These are phyloP conservation scores for Triplophysa bombifrons DNA, from an alignment of 2,797 vertebrate species.

Conservation along the genomic window DNA sequence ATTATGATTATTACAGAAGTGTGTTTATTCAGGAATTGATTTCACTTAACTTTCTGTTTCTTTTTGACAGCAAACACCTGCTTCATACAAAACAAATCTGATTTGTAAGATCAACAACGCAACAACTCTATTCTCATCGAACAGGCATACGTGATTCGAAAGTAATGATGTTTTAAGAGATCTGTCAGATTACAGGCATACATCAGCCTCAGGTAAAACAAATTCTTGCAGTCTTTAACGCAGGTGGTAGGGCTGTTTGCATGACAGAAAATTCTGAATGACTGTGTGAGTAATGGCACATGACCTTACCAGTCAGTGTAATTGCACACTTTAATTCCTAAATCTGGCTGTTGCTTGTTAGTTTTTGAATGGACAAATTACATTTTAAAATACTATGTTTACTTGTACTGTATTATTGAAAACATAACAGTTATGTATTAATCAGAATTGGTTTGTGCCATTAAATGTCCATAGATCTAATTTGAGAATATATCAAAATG, in stretches of 20 bases:
- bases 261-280: slow-evolving; percentile 13
- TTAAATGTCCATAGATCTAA: slow-evolving; percentile 4
- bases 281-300: background rate
- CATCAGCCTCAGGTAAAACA: slow-evolving; percentile 23
- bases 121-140: background rate
- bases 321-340: slow-evolving; percentile 1
- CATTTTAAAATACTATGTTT: background rate
- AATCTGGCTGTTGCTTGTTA: background rate
- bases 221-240: slow-evolving; percentile 1
- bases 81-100: background rate
- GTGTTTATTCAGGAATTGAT: slow-evolving; percentile 16
- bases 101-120: background rate
- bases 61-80: background rate
- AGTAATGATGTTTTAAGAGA: background rate
- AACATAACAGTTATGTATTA: slow-evolving; percentile 13
- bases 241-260: background rate
- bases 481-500: no score
- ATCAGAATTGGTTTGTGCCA: slow-evolving; percentile 29
- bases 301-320: slow-evolving; percentile 7
- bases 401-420: background rate
- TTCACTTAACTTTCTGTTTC: slow-evolving; percentile 1
- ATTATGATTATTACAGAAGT: background rate
- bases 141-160: background rate
- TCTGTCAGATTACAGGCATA: background rate
- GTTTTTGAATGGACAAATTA: background rate